Conservation (phyloP, 2,888 invertebrate genomes). For the Rotaria sp. region DNA sequence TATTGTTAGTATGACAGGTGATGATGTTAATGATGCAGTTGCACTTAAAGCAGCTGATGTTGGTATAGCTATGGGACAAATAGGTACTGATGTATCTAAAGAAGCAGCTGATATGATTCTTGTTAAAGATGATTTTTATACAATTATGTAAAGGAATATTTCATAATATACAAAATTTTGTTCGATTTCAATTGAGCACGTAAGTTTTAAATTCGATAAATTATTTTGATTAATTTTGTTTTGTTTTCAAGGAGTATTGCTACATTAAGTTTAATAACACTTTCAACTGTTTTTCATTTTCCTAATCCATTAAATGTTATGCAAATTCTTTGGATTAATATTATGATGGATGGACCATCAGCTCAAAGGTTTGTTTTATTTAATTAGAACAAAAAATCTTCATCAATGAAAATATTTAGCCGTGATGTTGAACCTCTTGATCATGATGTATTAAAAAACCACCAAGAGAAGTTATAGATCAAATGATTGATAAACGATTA, state of each 20-base stretch:
- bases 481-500: slow-evolving; percentile 78
- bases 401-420: slow-evolving; percentile 57
- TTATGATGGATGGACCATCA: slow-evolving; percentile 93
- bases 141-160: slow-evolving; percentile 97
- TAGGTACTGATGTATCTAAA: slow-evolving; percentile 94
- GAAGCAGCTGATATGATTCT: slow-evolving; percentile 99
- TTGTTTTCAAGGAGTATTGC: slow-evolving; percentile 71
- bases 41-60: slow-evolving; percentile 94
- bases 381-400: not conserved
- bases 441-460: slow-evolving; percentile 39
- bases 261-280: slow-evolving; percentile 85
- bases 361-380: slow-evolving; percentile 62
- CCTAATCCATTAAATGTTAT: slow-evolving; percentile 98
- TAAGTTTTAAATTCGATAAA: slow-evolving; percentile 44
- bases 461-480: slow-evolving; percentile 29
- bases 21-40: slow-evolving; percentile 97
- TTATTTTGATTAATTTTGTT: not conserved
- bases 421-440: slow-evolving; percentile 97
- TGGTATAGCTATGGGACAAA: slow-evolving; percentile 82
- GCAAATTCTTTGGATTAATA: slow-evolving; percentile 99
- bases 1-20: slow-evolving; percentile 98
- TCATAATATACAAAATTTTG: slow-evolving; percentile 98
- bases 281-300: slow-evolving; percentile 88
- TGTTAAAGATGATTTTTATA: slow-evolving; percentile 92
- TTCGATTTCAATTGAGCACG: slow-evolving; percentile 89